A percentile compares a stretch with the other conserved stretches of the same genome.
Conservation (phyloP, 2,797 vertebrate genomes). For the Odontamblyopus lacepedii region DNA sequence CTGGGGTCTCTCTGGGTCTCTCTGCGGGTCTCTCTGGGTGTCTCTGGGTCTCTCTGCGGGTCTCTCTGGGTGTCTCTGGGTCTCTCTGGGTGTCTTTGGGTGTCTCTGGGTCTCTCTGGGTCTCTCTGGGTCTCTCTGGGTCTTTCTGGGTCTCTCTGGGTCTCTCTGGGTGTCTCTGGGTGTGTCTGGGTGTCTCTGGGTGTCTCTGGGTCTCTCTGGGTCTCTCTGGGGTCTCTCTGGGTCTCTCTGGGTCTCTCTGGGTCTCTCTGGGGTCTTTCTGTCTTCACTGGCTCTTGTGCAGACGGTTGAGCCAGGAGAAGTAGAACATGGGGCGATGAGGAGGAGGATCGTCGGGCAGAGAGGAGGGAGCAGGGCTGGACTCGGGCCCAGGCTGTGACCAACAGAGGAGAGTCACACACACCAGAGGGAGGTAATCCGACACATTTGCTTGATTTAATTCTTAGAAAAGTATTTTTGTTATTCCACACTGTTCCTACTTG, state of each 20-base stretch:
- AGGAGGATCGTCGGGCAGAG: conserved; percentile 20
- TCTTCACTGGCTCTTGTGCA: conserved; percentile 53
- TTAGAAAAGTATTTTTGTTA: too few species aligned
- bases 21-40: too few species aligned
- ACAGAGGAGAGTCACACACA: neutral
- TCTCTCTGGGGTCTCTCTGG: too few species aligned
- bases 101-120: too few species aligned
- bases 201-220: neutral
- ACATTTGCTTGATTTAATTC: too few species aligned
- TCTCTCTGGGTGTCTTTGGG: neutral
- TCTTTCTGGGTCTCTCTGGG: neutral
- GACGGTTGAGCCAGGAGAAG: conserved; percentile 65
- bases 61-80: too few species aligned
- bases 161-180: too few species aligned
- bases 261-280: neutral
- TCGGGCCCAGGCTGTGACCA: neutral
- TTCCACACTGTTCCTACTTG: too few species aligned
- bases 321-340: conserved; percentile 58
- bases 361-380: conserved; percentile 8
- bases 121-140: neutral
- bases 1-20: neutral
- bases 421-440: neutral
- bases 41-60: too few species aligned
- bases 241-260: too few species aligned
- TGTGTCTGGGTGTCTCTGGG: neutral